These are phyloP conservation scores for Neosilurus hyrtlii DNA, from an alignment of 2,797 vertebrate species.

Conservation along the genomic window DNA sequence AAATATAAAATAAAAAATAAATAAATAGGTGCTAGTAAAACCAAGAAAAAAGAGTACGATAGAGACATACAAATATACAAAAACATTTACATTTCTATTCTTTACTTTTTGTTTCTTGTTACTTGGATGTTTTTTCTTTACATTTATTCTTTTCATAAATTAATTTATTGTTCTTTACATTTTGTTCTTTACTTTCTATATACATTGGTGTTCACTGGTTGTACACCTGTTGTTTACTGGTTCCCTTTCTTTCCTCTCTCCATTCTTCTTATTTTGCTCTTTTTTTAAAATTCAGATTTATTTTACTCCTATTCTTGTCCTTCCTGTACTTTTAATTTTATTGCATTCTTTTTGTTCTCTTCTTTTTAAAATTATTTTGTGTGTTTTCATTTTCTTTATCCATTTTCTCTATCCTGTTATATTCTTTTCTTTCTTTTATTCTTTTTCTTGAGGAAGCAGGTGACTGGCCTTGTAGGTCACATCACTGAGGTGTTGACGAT, in stretches of 20 bases:
- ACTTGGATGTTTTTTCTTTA: background rate
- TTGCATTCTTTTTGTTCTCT: background rate
- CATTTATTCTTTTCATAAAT: background rate
- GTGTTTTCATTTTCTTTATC: background rate
- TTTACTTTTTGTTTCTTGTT: background rate
- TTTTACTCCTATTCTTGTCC: background rate
- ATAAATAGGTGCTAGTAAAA: too few relatives aligned
- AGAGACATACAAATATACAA: too few relatives aligned
- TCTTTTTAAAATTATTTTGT: background rate
- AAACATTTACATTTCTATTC: too few relatives aligned
- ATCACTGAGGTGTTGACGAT: background rate
- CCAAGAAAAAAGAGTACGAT: too few relatives aligned
- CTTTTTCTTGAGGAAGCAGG: background rate
- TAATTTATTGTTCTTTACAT: background rate
- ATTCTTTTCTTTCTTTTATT: background rate
- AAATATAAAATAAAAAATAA: too few relatives aligned
- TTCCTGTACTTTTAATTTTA: background rate
- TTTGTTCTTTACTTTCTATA: background rate
- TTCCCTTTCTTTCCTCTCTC: background rate
- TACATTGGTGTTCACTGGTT: background rate
- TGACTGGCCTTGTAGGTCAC: background rate
- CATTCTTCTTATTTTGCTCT: background rate
- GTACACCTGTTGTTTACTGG: background rate
- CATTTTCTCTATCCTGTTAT: background rate
- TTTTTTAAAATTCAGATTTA: background rate